Evolutionary conservation across 2,113 vertebrate genomes (phyloP).

Genomic region (Phyllopteryx taeniolatus): DNA sequence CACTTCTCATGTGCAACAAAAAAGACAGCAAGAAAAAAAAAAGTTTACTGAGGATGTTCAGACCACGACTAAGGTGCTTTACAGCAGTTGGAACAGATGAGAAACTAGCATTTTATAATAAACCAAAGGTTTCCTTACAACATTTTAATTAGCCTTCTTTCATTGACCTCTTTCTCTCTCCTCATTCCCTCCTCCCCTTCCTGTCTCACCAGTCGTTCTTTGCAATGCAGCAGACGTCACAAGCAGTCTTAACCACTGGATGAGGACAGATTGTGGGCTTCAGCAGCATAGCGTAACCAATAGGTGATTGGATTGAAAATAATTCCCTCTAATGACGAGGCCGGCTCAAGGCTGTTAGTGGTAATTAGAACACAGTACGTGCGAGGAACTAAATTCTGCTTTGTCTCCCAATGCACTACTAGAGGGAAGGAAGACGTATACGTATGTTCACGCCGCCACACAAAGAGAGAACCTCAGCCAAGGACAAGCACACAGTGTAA

Average conservation of each 20-base stretch:
- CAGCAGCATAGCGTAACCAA: conserved; percentile 58
- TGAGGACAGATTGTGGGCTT: conserved; percentile 60
- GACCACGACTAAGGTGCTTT: background rate
- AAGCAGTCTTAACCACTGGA: conserved; percentile 50
- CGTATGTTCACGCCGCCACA: background rate
- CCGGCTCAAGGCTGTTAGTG: conserved; percentile 68
- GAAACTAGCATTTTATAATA: background rate
- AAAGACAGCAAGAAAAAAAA: too few species aligned
- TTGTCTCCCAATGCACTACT: conserved; percentile 42
- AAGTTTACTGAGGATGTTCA: too few species aligned
- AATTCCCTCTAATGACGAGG: conserved; percentile 71
- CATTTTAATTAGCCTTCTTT: background rate
- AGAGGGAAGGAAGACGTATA: conserved; percentile 26
- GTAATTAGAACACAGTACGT: conserved; percentile 71
- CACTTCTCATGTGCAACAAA: too few species aligned
- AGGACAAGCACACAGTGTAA: conserved; percentile 29
- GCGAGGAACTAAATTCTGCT: conserved; percentile 39
- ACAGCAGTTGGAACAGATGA: background rate
- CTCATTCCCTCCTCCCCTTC: background rate
- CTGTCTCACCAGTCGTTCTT: conserved; percentile 30
- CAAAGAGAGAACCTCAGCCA: conserved; percentile 27
- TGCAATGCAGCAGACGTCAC: conserved; percentile 53
- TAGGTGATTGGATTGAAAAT: conserved; percentile 69
- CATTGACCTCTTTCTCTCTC: background rate
- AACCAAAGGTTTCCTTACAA: conserved; percentile 3